phyloP scores from a whole-genome alignment of 1,140 invertebrate genomes.

The Psilanteris sp. region DNA sequence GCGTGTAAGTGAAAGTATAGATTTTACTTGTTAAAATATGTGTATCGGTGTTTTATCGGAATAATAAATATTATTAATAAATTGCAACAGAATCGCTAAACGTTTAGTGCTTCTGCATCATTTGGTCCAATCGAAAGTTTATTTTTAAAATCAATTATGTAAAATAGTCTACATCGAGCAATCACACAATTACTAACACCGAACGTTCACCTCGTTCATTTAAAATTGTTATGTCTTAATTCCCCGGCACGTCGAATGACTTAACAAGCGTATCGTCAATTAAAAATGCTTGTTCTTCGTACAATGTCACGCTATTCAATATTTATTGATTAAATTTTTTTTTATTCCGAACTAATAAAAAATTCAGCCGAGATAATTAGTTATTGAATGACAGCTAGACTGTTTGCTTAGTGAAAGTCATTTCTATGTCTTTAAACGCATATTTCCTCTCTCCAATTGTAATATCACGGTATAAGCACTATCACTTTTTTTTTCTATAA shows the following conservation, averaged over 20 bases:
- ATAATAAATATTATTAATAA: too few species aligned
- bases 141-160: slow-evolving; percentile 37
- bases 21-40: too few species aligned
- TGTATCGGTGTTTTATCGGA: too few species aligned
- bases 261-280: slow-evolving; percentile 47
- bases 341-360: slow-evolving; percentile 12
- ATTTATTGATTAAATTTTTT: slow-evolving; percentile 49
- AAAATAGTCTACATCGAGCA: slow-evolving; percentile 10
- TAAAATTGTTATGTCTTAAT: slow-evolving; percentile 40
- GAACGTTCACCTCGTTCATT: slow-evolving; percentile 30
- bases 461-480: background rate
- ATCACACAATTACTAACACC: slow-evolving; percentile 27
- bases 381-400: slow-evolving; percentile 38
- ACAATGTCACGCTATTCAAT: slow-evolving; percentile 31
- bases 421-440: slow-evolving; percentile 18
- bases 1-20: too few species aligned
- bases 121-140: too few species aligned
- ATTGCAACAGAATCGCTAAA: too few species aligned
- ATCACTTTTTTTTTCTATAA: slow-evolving; percentile 34
- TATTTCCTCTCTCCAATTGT: slow-evolving; percentile 3
- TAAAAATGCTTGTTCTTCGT: slow-evolving; percentile 29
- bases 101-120: too few species aligned
- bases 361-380: slow-evolving; percentile 32
- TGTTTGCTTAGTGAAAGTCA: slow-evolving; percentile 35
- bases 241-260: slow-evolving; percentile 18